Base-by-base conservation (phyloP, 92 coral and sea anemone genomes). In the Actinostola sp. region DNA sequence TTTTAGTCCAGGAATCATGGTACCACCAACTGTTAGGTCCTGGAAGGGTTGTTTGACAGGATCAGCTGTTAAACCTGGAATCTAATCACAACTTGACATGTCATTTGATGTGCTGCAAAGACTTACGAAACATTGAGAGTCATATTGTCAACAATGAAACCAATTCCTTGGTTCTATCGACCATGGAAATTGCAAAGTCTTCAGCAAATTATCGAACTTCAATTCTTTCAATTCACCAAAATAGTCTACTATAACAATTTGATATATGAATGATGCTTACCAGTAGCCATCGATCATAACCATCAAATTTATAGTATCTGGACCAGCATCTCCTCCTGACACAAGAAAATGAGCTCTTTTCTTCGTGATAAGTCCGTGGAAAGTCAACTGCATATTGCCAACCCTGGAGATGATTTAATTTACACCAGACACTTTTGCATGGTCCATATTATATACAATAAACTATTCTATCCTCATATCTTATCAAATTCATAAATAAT, bases 361-460 rank as follows among this genome's bases (percentile, higher is more conserved):
- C 84, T 28, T 89, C 75, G 67, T 73, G 74, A 71, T 85, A 95
- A 19, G 85, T 82, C 32, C 97, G 70, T 42, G 99, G 99, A 59
- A 95, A 95, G 77, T 95, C 99, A 48, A 95, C 26, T 29, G 99
- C 99, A 88, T 95, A 95, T 53, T 95, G 92, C 99, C 99, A 95
- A 30, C 99, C 99, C 99, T 90, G 31, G n/a, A 58, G 49, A 55
- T 2, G 26, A 68, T n/a, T 1, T n/a, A 63, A 34, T 17, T 0
- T 0, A n/a, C n/a, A n/a, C n/a, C n/a, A n/a, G n/a, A n/a, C n/a
- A 38, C 17, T 33, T 26, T 8, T 30, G 9, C 29, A 34, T 11
- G 7, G 15, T 38, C 5, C 3, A 29, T n/a, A 9, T 38, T 34
- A 23, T 10, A 39, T 13, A 15, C 58, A 51, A 4, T 19, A 51